Percentiles rank a stretch among this genome's conserved stretches.
phyloP scores from a whole-genome alignment of 1,140 invertebrate genomes.

The Leucophenga varia region DNA sequence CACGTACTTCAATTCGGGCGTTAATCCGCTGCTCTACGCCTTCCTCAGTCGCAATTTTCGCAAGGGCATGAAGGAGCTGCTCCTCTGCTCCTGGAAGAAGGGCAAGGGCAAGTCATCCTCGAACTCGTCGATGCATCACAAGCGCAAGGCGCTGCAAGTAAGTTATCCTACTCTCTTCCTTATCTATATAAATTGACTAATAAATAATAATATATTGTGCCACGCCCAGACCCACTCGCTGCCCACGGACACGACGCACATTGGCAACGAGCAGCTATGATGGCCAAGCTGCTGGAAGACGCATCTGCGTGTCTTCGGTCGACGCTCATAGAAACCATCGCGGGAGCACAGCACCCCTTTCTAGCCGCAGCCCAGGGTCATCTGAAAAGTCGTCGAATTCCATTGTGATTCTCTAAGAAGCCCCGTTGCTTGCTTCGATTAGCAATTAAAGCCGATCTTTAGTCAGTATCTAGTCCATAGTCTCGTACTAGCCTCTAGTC shows the following conservation, averaged over 20 bases:
- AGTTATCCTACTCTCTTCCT: too few species aligned
- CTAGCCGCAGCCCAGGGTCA: constrained; percentile 5
- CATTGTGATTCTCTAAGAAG: constrained; percentile 34
- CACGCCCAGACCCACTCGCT: constrained; percentile 53
- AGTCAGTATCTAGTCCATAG: constrained; percentile 2
- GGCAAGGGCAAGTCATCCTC: constrained; percentile 53
- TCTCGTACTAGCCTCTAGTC: too few species aligned
- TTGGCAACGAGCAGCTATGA: constrained; percentile 56
- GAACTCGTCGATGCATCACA: constrained; percentile 52
- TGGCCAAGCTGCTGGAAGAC: constrained; percentile 35
- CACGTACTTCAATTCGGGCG: constrained; percentile 80
- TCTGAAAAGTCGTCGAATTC: constrained; percentile 15
- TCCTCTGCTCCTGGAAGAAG: constrained; percentile 61
- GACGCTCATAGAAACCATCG: constrained; percentile 37
- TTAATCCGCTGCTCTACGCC: constrained; percentile 83
- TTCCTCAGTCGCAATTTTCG: constrained; percentile 79
- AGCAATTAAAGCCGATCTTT: constrained; percentile 9
- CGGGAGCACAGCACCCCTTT: constrained; percentile 10
- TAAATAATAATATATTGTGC: too few species aligned
- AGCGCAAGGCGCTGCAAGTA: constrained; percentile 50
- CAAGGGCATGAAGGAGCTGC: constrained; percentile 68
- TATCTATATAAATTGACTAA: too few species aligned
- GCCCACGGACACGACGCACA: constrained; percentile 54
- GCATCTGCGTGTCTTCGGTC: constrained; percentile 24
- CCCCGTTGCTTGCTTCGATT: constrained; percentile 24